A percentile compares a stretch with the other conserved stretches of the same genome.
phyloP scores from a whole-genome alignment of 2,797 vertebrate species.

The Falco naumanni region DNA sequence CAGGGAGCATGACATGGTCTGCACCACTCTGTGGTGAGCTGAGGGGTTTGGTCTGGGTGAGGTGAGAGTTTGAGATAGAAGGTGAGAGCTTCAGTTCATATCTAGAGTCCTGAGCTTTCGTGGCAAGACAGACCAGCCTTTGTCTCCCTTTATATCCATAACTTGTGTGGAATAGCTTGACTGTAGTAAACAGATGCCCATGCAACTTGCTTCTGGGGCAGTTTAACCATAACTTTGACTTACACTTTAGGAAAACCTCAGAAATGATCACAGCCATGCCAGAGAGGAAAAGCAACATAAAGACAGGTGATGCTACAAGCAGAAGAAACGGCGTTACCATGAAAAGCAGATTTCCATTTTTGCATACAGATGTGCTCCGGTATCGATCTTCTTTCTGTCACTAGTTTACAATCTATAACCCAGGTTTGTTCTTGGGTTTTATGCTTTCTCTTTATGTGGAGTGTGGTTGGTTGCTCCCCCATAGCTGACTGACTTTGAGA shows the following conservation, averaged over 20 bases:
- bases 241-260: neutral
- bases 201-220: neutral
- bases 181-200: neutral
- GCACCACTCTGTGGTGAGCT: accelerated
- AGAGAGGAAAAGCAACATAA: neutral
- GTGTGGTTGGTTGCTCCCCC: neutral
- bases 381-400: neutral
- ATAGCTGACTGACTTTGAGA: neutral
- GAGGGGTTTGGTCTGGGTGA: neutral
- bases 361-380: neutral
- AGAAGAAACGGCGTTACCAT: neutral
- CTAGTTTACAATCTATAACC: neutral
- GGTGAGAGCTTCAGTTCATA: neutral
- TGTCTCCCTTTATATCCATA: accelerated
- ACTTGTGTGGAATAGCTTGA: neutral
- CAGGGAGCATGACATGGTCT: accelerated
- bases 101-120: neutral
- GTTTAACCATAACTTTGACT: neutral
- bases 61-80: neutral
- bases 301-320: neutral
- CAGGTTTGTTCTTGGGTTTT: neutral
- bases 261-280: neutral
- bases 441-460: neutral
- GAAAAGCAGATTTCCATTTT: neutral
- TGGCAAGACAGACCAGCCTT: neutral